Evolutionary conservation across 2,888 invertebrate genomes (phyloP), one percentile per base, ranked within the genome.

Genomic region (Nineta flava): DNA sequence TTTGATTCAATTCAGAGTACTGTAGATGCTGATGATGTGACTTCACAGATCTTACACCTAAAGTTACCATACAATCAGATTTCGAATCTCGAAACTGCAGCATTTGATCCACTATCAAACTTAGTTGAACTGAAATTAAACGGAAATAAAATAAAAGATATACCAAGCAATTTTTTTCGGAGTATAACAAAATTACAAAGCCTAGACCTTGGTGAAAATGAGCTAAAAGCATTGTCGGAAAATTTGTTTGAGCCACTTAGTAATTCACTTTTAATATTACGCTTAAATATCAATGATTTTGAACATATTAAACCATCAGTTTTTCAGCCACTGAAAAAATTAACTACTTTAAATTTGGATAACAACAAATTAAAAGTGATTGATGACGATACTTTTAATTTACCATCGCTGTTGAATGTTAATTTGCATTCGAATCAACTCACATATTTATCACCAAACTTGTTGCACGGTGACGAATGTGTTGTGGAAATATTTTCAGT

Each of bases 241-340:
- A 50, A 50, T n/a, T 50, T 54, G 7, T 58, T 58, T 46, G 52
- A 32, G 10, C 9, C 15, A 3, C 10, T 32, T n/a, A 15, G 9
- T 2, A 32, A 32, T 42, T 13, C 9, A 31, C 13, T 46, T 15
- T 10, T 15, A 46, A 17, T 55, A 31, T 34, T 59, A 7, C 56
- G 58, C 43, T 31, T 59, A 26, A 26, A 54, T 9, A 46, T 54
- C 35, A 59, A 59, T 50, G 46, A 55, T 42, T 49, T 59, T 42
- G 58, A 55, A 10, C 55, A 46, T 47, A 21, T 59, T 12, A 53
- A 57, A 16, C 47, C 47, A 16, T 44, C 45, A 12, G 54, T 57
- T 49, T 57, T 59, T 46, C 55, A 56, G 16, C 54, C 52, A 53
- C 16, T 55, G 7, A 44, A 47, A n/a, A 55, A 55, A 45, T 51